phyloP scores from a whole-genome alignment of 2,888 invertebrate genomes.

The Lymantria dispar region DNA sequence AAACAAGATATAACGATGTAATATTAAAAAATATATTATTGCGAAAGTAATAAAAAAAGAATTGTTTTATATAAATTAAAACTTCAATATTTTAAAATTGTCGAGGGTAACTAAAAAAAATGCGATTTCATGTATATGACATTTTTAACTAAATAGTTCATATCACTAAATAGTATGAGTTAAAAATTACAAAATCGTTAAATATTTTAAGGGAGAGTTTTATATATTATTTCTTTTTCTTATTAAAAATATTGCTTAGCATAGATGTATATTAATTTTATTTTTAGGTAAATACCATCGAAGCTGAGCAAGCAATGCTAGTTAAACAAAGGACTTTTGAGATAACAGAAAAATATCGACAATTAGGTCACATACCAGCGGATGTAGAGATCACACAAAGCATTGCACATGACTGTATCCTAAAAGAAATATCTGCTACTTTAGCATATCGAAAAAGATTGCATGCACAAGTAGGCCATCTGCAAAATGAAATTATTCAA shows the following conservation, averaged over 20 bases:
- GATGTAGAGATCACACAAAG: constrained; percentile 84
- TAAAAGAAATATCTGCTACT: constrained; percentile 93
- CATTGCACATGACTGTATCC: constrained; percentile 90
- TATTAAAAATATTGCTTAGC: not conserved
- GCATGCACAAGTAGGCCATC: constrained; percentile 88
- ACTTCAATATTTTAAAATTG: too few relatives aligned
- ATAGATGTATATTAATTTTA: not conserved
- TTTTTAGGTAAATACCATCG: constrained; percentile 84
- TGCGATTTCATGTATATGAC: too few relatives aligned
- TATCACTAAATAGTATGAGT: too few relatives aligned
- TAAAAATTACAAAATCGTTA: too few relatives aligned
- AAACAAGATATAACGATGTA: too few relatives aligned
- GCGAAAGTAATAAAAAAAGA: too few relatives aligned
- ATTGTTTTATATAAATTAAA: too few relatives aligned
- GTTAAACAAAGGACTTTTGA: constrained; percentile 89
- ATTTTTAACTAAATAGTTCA: too few relatives aligned
- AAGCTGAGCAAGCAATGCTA: constrained; percentile 88
- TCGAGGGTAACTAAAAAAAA: too few relatives aligned
- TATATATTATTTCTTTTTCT: too few relatives aligned
- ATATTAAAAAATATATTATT: too few relatives aligned
- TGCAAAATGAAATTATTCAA: constrained; percentile 89
- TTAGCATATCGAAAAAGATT: constrained; percentile 92
- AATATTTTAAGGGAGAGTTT: too few relatives aligned
- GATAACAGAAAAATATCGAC: constrained; percentile 87
- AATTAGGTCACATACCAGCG: constrained; percentile 77